A percentile compares a stretch with the other conserved stretches of the same genome.
Conservation (phyloP, 1,140 invertebrate genomes). For the Drosophila saltans region DNA sequence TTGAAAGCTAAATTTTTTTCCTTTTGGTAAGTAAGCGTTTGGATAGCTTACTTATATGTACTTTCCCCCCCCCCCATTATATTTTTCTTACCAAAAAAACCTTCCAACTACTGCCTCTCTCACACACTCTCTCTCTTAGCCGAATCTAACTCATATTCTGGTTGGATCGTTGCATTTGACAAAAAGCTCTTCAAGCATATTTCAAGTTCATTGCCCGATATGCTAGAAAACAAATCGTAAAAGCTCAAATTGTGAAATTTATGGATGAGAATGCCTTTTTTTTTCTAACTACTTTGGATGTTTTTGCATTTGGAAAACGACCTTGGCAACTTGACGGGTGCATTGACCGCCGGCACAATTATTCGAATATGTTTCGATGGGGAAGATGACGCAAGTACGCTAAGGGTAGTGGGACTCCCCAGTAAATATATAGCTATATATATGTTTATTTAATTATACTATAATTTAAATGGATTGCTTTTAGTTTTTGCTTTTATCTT, state of each 20-base stretch:
- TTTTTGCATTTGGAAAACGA: constrained; percentile 17
- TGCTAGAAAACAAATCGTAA: constrained; percentile 7
- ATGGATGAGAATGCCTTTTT: constrained; percentile 23
- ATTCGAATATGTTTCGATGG: not conserved
- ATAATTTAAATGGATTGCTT: too few species aligned
- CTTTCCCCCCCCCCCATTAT: not conserved
- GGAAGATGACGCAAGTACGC: not conserved
- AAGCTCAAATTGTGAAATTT: constrained; percentile 2
- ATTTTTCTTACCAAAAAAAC: not conserved
- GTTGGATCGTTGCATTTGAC: not conserved
- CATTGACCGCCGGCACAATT: not conserved
- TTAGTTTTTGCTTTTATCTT: too few species aligned
- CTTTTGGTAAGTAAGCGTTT: not conserved
- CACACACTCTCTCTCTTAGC: not conserved
- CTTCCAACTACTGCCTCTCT: not conserved
- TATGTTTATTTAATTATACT: too few species aligned
- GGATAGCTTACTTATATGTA: not conserved
- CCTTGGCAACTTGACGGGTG: not conserved
- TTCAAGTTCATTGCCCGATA: constrained; percentile 54
- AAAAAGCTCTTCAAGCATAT: not conserved
- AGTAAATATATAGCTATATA: not conserved
- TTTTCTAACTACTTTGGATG: constrained; percentile 38
- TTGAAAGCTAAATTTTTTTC: not conserved
- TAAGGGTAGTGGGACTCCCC: not conserved
- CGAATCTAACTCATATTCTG: not conserved